phyloP scores from a whole-genome alignment of 2,113 vertebrate genomes.

The Stegostoma tigrinum region DNA sequence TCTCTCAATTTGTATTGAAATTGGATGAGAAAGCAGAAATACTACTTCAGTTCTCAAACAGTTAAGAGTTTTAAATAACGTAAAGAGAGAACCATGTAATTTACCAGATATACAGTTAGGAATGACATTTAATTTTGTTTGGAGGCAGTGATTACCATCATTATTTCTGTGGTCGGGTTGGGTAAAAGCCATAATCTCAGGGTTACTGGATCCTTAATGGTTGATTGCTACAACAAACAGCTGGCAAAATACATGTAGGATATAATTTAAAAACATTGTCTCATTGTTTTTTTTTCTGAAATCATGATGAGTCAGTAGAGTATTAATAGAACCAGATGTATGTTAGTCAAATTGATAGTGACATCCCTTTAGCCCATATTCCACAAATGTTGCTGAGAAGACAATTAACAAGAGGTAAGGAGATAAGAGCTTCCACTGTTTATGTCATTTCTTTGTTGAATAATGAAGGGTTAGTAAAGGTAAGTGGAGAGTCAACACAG shows the following conservation, averaged over 20 bases:
- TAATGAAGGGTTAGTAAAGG: background rate
- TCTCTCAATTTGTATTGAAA: background rate
- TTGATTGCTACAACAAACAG: slow-evolving; percentile 17
- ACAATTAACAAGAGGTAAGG: background rate
- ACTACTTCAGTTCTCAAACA: background rate
- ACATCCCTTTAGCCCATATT: background rate
- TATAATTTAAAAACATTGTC: slow-evolving; percentile 12
- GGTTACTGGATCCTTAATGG: background rate
- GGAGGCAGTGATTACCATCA: slow-evolving; percentile 24
- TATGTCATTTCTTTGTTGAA: background rate
- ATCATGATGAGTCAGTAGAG: background rate
- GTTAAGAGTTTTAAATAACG: background rate
- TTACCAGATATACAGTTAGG: slow-evolving; percentile 17
- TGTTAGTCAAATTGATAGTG: background rate
- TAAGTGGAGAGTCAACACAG: background rate
- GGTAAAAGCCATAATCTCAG: slow-evolving; percentile 30
- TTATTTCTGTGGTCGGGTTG: slow-evolving; percentile 18
- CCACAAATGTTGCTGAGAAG: background rate
- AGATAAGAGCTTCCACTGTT: background rate
- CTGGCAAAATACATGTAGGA: slow-evolving; percentile 23
- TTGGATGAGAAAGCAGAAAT: no score
- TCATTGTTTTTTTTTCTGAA: background rate
- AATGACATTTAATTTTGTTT: slow-evolving; percentile 26
- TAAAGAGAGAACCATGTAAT: background rate
- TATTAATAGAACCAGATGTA: slow-evolving; percentile 10